Conservation (phyloP, 2,888 invertebrate species). For the Catocala nupta region DNA sequence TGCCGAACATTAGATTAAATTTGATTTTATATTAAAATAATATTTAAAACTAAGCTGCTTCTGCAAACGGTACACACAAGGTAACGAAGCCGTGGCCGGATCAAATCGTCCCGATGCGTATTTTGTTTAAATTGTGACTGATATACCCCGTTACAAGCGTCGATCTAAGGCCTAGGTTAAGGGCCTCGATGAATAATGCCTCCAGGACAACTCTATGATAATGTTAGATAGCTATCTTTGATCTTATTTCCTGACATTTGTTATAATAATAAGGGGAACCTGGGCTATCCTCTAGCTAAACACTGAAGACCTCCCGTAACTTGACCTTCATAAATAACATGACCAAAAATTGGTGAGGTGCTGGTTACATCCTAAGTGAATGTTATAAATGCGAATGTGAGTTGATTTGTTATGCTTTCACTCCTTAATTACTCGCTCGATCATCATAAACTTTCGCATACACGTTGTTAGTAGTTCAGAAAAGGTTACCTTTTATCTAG, state of each 20-base stretch:
- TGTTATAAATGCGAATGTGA: too few species aligned
- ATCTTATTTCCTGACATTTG: conserved; percentile 5
- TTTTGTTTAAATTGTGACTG: conserved; percentile 85
- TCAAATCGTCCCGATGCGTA: conserved; percentile 74
- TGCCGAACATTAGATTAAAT: too few species aligned
- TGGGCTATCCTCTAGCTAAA: conserved; percentile 16
- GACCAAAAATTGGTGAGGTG: too few species aligned
- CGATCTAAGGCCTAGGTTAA: conserved; percentile 60
- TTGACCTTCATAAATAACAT: too few species aligned
- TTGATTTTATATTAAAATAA: too few species aligned
- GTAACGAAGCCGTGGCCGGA: conserved; percentile 74
- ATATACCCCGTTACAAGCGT: conserved; percentile 70
- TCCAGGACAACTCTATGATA: conserved; percentile 23
- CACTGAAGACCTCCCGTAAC: not conserved
- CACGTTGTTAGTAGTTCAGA: too few species aligned
- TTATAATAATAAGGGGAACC: conserved; percentile 9
- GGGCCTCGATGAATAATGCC: conserved; percentile 62
- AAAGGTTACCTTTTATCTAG: too few species aligned
- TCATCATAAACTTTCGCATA: too few species aligned
- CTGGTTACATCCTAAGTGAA: too few species aligned
- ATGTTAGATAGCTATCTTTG: conserved; percentile 11
- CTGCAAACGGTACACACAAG: conserved; percentile 64
- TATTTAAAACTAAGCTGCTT: too few species aligned
- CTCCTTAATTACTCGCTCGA: too few species aligned
- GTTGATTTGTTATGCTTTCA: too few species aligned